Base-by-base conservation (phyloP, 2,113 vertebrate species). In the Isichthys henryi region DNA sequence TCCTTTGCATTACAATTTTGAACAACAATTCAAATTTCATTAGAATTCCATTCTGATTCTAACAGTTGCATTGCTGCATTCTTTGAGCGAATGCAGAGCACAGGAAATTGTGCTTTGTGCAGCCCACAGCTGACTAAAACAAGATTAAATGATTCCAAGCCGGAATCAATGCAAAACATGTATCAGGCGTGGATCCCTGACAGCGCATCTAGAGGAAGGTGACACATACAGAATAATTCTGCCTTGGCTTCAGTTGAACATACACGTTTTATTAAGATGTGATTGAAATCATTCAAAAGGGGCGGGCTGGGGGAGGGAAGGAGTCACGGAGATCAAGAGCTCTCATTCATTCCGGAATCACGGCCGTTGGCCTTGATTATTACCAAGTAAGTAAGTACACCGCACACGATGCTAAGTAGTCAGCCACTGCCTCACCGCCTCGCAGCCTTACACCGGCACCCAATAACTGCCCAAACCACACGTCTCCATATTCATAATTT, bases 371-470 rank as follows among this genome's bases (percentile, higher is more conserved):
- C 74, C 89, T 45, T 66, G 43, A 93, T 95, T 96, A 95, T 95
- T 95, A 96, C 95, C 9, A 94, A 96, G 96, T 96, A 96, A 96
- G 94, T 96, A 96, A 95, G 96, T 95, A 95, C 95, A 95, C 96
- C 94, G 94, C 94, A 94, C 94, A 8, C 23, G 93, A 92, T 92
- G 93, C 94, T 70, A 56, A 95, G 93, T 95, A 95, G 94, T 94
- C 94, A 93, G 94, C 93, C 94, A 93, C 96, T n/a, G 96, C 95
- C 95, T 96, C 94, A 93, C 96, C 15, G 95, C 95, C 95, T 96
- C 97, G 98, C 98, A 97, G 98, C 97, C 97, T 97, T 95, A 92
- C 93, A 93, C 96, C 96, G 97, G 97, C 97, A 95, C 94, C 95
- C 95, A 95, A 97, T 96, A 97, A 97, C 97, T 97, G 96, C 50